A percentile compares a stretch with the other conserved stretches of the same genome.
phyloP scores from a whole-genome alignment of 2,113 vertebrate species.

The Cygnus buccinator region DNA sequence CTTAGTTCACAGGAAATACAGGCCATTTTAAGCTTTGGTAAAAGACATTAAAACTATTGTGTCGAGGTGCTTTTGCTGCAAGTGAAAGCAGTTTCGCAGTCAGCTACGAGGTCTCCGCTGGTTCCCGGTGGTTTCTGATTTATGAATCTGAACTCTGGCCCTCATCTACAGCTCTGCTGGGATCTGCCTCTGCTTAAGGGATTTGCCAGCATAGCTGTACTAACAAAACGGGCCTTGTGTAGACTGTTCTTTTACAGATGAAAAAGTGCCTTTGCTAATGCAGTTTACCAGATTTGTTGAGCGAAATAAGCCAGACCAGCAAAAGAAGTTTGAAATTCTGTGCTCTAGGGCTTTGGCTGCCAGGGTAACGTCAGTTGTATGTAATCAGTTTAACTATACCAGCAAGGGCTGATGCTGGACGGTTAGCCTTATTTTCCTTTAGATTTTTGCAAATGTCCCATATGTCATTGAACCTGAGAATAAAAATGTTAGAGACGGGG shows the following conservation, averaged over 20 bases:
- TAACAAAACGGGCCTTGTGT: neutral
- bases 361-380: neutral
- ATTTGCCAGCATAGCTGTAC: neutral
- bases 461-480: neutral
- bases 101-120: neutral
- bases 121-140: neutral
- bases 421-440: neutral
- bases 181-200: neutral
- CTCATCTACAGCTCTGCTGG: neutral
- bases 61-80: neutral
- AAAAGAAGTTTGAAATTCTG: conserved; percentile 18
- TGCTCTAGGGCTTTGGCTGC: neutral
- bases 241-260: neutral
- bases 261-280: neutral
- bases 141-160: conserved; percentile 4
- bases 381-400: neutral
- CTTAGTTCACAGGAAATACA: neutral
- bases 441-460: neutral
- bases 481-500: neutral
- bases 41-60: neutral
- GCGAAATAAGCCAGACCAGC: conserved; percentile 19
- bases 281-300: conserved; percentile 2
- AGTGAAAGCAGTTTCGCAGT: neutral
- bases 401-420: neutral
- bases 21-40: neutral